Conservation (phyloP, 2,888 invertebrate genomes). For the Branchellion lobata region DNA sequence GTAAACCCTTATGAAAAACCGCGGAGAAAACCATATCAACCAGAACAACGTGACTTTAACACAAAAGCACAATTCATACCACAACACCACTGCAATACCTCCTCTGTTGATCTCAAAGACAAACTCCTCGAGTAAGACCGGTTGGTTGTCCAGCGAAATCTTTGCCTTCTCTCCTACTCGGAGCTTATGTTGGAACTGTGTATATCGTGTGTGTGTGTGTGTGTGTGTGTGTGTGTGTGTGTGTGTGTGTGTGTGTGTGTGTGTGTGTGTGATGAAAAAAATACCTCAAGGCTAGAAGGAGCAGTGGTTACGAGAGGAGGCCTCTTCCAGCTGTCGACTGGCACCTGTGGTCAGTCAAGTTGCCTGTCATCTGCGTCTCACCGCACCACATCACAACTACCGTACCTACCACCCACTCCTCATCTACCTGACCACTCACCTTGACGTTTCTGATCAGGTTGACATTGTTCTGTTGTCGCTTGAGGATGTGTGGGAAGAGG, state of each 20-base stretch:
- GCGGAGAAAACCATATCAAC: too few species aligned
- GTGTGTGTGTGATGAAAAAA: neutral
- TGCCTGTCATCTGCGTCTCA: too few species aligned
- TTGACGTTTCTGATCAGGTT: slow-evolving; percentile 47
- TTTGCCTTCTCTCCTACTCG: slow-evolving; percentile 64
- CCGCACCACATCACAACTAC: neutral
- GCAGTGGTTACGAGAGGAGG: neutral
- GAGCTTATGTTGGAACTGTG: neutral
- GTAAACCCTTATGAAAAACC: too few species aligned
- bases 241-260: neutral
- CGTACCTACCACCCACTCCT: neutral
- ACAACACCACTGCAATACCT: too few species aligned
- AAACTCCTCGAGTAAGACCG: slow-evolving; percentile 82
- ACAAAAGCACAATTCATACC: too few species aligned
- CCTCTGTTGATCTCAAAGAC: slow-evolving; percentile 81
- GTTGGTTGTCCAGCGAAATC: slow-evolving; percentile 73
- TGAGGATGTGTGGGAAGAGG: slow-evolving; percentile 50
- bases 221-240: neutral
- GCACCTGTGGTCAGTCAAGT: neutral
- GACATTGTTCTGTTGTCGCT: slow-evolving; percentile 30
- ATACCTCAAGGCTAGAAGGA: neutral
- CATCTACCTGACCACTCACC: neutral
- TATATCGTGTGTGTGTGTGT: neutral
- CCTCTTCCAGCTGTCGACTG: neutral
- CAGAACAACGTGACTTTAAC: too few species aligned